Evolutionary conservation across 53 echinoderm and acorn worm species (phyloP).

Genomic region (Glandiceps talaboti): DNA sequence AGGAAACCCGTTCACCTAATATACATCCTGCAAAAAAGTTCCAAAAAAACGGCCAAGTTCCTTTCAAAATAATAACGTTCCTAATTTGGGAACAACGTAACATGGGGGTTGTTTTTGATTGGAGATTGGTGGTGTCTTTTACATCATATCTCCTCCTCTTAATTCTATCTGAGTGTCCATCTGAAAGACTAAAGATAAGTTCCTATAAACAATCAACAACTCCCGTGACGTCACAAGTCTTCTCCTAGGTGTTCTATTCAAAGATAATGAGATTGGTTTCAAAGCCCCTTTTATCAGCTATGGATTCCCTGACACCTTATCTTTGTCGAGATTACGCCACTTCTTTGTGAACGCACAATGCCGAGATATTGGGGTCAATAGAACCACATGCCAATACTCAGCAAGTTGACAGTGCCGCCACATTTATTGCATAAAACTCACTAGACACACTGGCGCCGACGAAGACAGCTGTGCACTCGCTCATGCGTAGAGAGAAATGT

Average conservation of each 20-base stretch:
- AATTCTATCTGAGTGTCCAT: neutral
- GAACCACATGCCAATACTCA: neutral
- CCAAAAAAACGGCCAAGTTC: too few species aligned
- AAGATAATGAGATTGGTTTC: neutral
- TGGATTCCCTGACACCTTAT: neutral
- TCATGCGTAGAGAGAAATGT: neutral
- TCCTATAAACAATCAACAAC: neutral
- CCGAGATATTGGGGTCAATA: neutral
- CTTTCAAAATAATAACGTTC: too few species aligned
- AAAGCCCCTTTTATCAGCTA: neutral
- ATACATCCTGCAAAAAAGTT: too few species aligned
- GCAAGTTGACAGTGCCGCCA: neutral
- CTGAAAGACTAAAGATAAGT: neutral
- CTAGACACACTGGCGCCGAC: slow-evolving; percentile 1
- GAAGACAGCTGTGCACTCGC: neutral
- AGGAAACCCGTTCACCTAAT: too few species aligned
- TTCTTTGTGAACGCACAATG: neutral
- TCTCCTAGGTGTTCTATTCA: neutral
- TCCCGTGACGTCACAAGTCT: neutral
- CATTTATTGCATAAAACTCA: neutral
- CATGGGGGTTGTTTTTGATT: neutral
- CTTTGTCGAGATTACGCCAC: neutral
- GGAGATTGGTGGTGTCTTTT: neutral
- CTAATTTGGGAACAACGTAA: too few species aligned
- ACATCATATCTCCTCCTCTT: neutral